These are phyloP conservation scores for Mohoua ochrocephala DNA, from an alignment of 2,113 vertebrate genomes.

Conservation along the genomic window DNA sequence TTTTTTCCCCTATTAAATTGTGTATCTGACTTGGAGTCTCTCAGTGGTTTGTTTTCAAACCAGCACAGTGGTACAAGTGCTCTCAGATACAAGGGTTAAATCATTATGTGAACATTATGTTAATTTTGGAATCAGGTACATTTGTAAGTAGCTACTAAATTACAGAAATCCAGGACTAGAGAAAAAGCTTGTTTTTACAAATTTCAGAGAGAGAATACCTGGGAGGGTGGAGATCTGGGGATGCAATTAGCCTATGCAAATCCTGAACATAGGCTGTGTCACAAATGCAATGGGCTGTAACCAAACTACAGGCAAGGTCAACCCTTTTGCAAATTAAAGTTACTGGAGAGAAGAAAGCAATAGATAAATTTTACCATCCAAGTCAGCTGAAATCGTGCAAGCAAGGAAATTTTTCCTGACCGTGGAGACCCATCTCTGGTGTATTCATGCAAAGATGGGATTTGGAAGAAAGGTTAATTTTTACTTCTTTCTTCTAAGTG, in stretches of 20 bases:
- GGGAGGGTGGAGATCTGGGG: neutral
- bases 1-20: too few species aligned
- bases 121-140: neutral
- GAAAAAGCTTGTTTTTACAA: neutral
- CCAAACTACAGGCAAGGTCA: constrained; percentile 28
- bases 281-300: constrained; percentile 26
- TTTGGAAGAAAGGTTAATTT: constrained; percentile 6
- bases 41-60: too few species aligned
- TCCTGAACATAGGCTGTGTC: neutral
- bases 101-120: neutral
- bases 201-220: neutral
- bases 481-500: neutral
- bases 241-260: constrained; percentile 50
- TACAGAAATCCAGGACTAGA: neutral
- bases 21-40: too few species aligned
- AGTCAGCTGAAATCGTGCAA: constrained; percentile 9
- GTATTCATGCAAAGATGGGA: neutral
- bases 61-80: neutral
- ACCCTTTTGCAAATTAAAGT: constrained; percentile 51
- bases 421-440: neutral
- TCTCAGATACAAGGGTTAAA: neutral
- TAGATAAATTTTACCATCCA: constrained; percentile 18
- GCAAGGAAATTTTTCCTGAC: neutral
- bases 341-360: constrained; percentile 45
- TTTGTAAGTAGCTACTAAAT: neutral